Base-by-base conservation (phyloP, 2,797 vertebrate genomes). In the Odontamblyopus rebecca region DNA sequence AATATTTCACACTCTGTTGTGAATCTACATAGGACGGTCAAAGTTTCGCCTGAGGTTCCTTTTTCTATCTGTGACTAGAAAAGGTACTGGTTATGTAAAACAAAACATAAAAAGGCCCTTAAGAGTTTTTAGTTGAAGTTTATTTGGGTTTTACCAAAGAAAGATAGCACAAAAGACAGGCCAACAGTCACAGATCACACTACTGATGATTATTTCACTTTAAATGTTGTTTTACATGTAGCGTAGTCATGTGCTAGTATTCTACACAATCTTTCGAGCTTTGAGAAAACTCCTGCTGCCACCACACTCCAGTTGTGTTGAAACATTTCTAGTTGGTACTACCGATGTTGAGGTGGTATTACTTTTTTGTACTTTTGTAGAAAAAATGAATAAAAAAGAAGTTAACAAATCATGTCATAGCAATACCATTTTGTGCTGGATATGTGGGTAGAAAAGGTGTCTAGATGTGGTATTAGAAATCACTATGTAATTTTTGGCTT, bases 1-100 rank as follows among this genome's bases (percentile, higher is more conserved):
- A 94, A 93, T 94, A 94, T 93, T 89, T 92, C 86, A 92, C 83
- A 91, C 88, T 89, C 84, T 66, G 64, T 57, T 75, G 44, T 62
- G 51, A 48, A 51, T 67, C 61, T 64, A 61, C 79, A 80, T 83
- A 82, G 76, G 77, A 80, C 62, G 51, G 75, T 81, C 68, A 80
- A 85, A 85, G 79, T 77, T 67, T 75, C 76, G 81, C 77, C 83
- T 83, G 85, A 88, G 81, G 77, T 74, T 60, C 27, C 66, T 66
- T 74, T 60, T 67, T 48, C 44, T 48, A 48, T 48, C 69, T 79
- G 70, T 83, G 79, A 83, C 76, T 78, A 85, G 61, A 82, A 85
- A 71, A 63, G 87, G 90, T 90, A 90, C 86, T 76, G 60, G 63
- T 76, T 75, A 32, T 78, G 50, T 71, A 44, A 41, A 63, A 63